Conservation (phyloP, 2,888 invertebrate species). For the Clepsis dumicolana region DNA sequence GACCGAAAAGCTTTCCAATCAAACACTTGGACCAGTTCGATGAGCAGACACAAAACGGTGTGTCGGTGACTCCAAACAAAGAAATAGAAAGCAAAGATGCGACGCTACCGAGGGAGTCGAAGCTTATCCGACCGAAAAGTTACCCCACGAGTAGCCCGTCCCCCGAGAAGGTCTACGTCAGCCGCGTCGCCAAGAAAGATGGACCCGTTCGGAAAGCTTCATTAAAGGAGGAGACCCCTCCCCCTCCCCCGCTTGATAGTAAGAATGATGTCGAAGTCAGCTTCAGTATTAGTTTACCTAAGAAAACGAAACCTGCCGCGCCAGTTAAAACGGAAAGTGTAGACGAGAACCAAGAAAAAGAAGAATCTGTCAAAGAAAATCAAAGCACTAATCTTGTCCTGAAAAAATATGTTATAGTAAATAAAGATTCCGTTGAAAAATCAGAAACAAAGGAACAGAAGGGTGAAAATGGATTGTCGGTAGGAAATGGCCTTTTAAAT, state of each 20-base stretch:
- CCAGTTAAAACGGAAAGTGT: conserved; percentile 54
- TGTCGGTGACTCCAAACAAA: conserved; percentile 56
- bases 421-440: conserved; percentile 52
- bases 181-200: conserved; percentile 63
- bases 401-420: conserved; percentile 72
- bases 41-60: conserved; percentile 56
- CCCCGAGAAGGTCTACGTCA: conserved; percentile 73
- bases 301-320: conserved; percentile 64
- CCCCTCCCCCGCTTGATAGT: conserved; percentile 52
- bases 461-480: conserved; percentile 58
- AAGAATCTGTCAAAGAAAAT: conserved; percentile 35
- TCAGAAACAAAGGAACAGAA: conserved; percentile 56
- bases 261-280: conserved; percentile 78
- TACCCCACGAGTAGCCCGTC: conserved; percentile 84
- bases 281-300: conserved; percentile 79
- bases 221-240: conserved; percentile 55
- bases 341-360: conserved; percentile 48
- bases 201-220: conserved; percentile 55
- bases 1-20: conserved; percentile 87
- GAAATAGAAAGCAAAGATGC: conserved; percentile 60
- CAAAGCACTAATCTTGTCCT: conserved; percentile 58
- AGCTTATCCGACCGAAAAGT: conserved; percentile 86
- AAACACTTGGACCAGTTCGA: conserved; percentile 70
- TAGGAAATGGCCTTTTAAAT: conserved; percentile 58
- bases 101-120: conserved; percentile 69